Evolutionary conservation across 2,113 vertebrate genomes (phyloP).

Genomic region (Leptobrachium leishanense): DNA sequence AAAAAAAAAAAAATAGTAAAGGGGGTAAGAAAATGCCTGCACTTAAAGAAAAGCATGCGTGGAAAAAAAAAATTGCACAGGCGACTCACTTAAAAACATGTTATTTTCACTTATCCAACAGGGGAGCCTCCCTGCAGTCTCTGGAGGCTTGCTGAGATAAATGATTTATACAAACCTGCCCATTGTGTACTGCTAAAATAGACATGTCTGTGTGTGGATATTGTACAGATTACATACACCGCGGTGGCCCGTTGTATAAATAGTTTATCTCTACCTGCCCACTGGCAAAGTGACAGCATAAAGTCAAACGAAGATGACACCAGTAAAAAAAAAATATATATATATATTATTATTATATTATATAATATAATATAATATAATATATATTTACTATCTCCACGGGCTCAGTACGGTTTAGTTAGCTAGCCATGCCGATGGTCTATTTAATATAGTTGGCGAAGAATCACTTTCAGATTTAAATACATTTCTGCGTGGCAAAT

Average conservation of each 20-base stretch:
- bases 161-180: background rate
- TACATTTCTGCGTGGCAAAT: too few relatives aligned
- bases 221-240: background rate
- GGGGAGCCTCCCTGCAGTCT: background rate
- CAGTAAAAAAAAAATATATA: background rate
- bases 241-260: constrained; percentile 1
- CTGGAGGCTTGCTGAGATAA: background rate
- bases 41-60: background rate
- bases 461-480: too few relatives aligned
- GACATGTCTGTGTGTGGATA: background rate
- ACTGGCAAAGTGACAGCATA: constrained; percentile 4
- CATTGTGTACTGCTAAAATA: background rate
- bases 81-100: background rate
- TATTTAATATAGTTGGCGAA: too few relatives aligned
- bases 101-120: background rate
- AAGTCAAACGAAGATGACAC: background rate
- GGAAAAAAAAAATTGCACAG: background rate
- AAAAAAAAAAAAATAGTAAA: too few relatives aligned
- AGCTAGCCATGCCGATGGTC: too few relatives aligned
- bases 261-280: constrained; percentile 4
- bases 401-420: background rate
- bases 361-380: too few relatives aligned
- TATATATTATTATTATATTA: too few relatives aligned
- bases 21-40: background rate
- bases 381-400: too few relatives aligned